Evolutionary conservation across 2,888 invertebrate species (phyloP).

Genomic region (Epinotia brunnichana): DNA sequence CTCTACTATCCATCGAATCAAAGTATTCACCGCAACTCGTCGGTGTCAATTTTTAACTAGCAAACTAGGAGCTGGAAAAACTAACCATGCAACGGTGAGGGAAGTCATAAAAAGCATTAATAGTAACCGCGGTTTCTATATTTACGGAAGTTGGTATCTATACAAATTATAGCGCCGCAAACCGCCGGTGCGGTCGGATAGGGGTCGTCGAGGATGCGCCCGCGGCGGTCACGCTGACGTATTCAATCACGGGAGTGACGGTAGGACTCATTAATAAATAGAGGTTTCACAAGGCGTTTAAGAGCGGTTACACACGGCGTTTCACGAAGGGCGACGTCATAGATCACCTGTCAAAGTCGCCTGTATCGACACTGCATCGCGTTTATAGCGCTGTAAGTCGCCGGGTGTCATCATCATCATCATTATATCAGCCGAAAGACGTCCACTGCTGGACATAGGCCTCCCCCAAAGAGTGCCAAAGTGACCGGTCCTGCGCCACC

Average conservation of each 20-base stretch:
- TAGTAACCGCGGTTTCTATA: constrained; percentile 78
- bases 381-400: no score
- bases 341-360: no score
- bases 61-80: constrained; percentile 49
- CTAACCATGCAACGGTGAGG: constrained; percentile 63
- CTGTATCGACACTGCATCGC: no score
- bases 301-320: background rate
- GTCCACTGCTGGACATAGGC: no score
- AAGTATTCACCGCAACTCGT: constrained; percentile 10
- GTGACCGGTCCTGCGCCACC: no score
- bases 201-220: constrained; percentile 33
- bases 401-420: no score
- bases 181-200: constrained; percentile 63
- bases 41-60: constrained; percentile 27
- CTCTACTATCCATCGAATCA: background rate
- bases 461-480: no score
- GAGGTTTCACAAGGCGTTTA: background rate
- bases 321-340: no score
- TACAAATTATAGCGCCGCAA: constrained; percentile 72
- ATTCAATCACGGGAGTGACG: constrained; percentile 37
- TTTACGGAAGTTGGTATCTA: constrained; percentile 77
- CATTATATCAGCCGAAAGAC: no score
- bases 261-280: constrained; percentile 11
- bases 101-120: constrained; percentile 71
- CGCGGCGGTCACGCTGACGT: constrained; percentile 16